A percentile compares a stretch with the other conserved stretches of the same genome.
phyloP scores from a whole-genome alignment of 2,888 invertebrate species.

The Globia sparganii region DNA sequence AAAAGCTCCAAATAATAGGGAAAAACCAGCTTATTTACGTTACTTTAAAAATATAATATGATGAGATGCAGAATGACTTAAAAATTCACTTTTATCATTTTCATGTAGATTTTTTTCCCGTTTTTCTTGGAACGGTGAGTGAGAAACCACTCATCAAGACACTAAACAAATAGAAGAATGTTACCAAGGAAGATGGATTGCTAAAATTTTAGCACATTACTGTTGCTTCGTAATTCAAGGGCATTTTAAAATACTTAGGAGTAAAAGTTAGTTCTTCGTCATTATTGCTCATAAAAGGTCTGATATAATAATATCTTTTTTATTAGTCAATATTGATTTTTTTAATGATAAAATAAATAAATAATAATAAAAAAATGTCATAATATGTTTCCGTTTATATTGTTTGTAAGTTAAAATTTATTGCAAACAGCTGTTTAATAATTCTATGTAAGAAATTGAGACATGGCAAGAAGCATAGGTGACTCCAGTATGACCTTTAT shows the following conservation, averaged over 20 bases:
- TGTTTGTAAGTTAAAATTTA: no score
- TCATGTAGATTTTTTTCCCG: neutral
- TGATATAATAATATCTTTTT: neutral
- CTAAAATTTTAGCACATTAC: neutral
- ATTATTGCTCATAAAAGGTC: neutral
- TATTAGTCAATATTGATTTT: no score
- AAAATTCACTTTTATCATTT: neutral
- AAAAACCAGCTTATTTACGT: neutral
- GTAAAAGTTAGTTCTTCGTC: neutral
- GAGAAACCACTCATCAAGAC: neutral
- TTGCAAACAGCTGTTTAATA: no score
- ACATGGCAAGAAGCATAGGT: neutral
- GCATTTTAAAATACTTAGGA: neutral
- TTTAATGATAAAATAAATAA: no score
- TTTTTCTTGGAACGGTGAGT: neutral
- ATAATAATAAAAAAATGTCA: no score
- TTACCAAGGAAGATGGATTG: neutral
- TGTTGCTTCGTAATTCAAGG: neutral
- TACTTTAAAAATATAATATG: neutral
- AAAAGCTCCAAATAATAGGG: neutral
- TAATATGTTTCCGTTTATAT: no score
- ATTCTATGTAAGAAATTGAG: neutral
- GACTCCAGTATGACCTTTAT: neutral
- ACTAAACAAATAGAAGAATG: neutral
- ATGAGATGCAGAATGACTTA: neutral